Evolutionary conservation across 2,888 invertebrate genomes (phyloP).

Genomic region (Drosophila histrio): DNA sequence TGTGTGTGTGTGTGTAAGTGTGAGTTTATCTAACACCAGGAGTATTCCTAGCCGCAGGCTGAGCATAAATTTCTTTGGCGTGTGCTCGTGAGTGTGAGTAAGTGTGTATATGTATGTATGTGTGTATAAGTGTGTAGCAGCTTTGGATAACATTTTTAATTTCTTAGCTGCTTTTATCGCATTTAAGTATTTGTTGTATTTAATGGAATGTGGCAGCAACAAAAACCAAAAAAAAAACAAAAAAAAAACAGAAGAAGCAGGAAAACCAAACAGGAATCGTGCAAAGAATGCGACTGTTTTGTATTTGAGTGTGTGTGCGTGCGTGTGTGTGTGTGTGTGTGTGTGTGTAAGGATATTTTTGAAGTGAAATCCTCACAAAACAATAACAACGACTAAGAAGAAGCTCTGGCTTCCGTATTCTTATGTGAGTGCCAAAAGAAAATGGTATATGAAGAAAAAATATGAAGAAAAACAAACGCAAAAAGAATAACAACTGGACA

Average conservation of each 20-base stretch:
- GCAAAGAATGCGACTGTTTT: slow-evolving; percentile 51
- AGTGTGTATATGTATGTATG: slow-evolving; percentile 2
- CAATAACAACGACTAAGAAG: slow-evolving; percentile 43
- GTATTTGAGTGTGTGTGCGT: neutral
- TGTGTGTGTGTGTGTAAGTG: neutral
- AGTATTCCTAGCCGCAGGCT: slow-evolving; percentile 21
- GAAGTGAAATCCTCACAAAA: slow-evolving; percentile 44
- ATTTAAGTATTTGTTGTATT: slow-evolving; percentile 67
- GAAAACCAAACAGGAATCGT: slow-evolving; percentile 53
- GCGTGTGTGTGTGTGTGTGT: neutral
- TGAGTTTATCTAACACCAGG: slow-evolving; percentile 14
- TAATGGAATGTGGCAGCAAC: slow-evolving; percentile 61
- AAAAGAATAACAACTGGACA: slow-evolving; percentile 21
- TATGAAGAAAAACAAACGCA: slow-evolving; percentile 22
- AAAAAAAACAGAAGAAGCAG: slow-evolving; percentile 12
- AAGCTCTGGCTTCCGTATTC: slow-evolving; percentile 39
- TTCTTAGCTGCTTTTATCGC: slow-evolving; percentile 64
- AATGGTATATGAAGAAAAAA: slow-evolving; percentile 2
- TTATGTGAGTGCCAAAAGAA: slow-evolving; percentile 18
- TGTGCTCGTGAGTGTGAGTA: neutral
- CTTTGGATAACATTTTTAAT: slow-evolving; percentile 65
- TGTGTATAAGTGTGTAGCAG: slow-evolving; percentile 13
- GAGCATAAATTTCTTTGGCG: slow-evolving; percentile 14
- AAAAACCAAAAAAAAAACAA: neutral
- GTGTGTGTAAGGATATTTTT: slow-evolving; percentile 22